Evolutionary conservation across 2,797 vertebrate species (phyloP), one percentile per base, ranked within the genome.

Genomic region (Helostoma temminkii): DNA sequence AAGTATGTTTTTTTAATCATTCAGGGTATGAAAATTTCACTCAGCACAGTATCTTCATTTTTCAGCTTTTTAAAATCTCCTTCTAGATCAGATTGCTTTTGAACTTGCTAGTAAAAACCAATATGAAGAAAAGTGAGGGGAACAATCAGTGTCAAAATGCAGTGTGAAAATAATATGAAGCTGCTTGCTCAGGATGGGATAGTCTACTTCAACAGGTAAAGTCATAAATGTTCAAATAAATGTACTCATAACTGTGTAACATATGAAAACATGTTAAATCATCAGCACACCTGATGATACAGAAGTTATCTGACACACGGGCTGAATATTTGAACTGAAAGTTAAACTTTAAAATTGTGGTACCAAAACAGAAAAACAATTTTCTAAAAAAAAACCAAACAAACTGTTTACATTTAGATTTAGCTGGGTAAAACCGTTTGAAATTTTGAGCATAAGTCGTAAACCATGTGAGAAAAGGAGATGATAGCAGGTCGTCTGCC

Each of bases 401-500:
- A 32, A n/a, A 58, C 19, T 30, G 28, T 9, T 2, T 9, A 52
- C n/a, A 66, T 50, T 36, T 52, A 3, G 39, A 75, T 66, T 41
- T 11, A 53, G 11, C 21, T 14, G n/a, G 21, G 11, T 28, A 19
- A 28, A 76, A 47, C 19, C 25, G n/a, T n/a, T n/a, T n/a, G n/a
- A n/a, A n/a, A n/a, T 18, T 72, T 63, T 49, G 22, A 69, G 54
- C 19, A 2, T n/a, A 12, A 76, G 77, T 84, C 49, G n/a, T 83
- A 92, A 90, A 92, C 58, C 67, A 88, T 63, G 59, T 53, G 60
- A 86, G 82, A 10, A 26, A 70, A 78, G 60, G 86, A 86, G 86
- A 91, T 90, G 84, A 91, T 83, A 91, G 85, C 84, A 81, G 88
- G 88, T 89, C 88, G 86, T 78, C 87, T 81, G 84, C 85, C 80